A percentile compares a stretch with the other conserved stretches of the same genome.
These are phyloP conservation scores for Drosophila birchii DNA, from an alignment of 2,888 invertebrate genomes.

Conservation along the genomic window DNA sequence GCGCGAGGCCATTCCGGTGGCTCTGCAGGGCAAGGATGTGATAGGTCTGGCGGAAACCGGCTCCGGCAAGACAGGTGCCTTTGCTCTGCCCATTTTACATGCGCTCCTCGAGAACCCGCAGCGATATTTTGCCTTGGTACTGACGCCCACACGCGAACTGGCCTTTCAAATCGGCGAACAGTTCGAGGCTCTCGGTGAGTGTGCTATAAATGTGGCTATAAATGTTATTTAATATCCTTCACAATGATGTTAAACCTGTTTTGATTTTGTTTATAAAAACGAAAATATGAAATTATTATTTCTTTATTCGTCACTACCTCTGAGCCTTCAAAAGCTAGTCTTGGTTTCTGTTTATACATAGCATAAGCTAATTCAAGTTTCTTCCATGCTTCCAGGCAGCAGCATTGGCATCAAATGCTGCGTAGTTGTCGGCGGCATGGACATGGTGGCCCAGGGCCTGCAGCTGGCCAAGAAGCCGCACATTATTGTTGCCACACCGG, in stretches of 20 bases:
- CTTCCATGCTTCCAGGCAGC: conserved; percentile 86
- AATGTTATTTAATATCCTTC: neutral
- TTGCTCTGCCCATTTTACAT: conserved; percentile 98
- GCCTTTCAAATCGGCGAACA: conserved; percentile 99
- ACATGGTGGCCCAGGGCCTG: conserved; percentile 97
- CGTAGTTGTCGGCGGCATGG: conserved; percentile 99
- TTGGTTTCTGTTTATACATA: too few species aligned
- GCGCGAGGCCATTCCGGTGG: conserved; percentile 95
- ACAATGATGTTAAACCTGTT: conserved; percentile 76
- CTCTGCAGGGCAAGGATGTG: conserved; percentile 92
- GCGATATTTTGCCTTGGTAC: conserved; percentile 94
- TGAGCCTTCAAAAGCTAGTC: conserved; percentile 56
- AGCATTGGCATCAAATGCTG: conserved; percentile 97
- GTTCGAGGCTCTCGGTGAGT: conserved; percentile 96
- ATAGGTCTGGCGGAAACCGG: conserved; percentile 91
- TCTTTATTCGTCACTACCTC: conserved; percentile 84
- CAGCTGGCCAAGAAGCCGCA: conserved; percentile 98
- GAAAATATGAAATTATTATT: conserved; percentile 76
- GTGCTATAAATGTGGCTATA: neutral
- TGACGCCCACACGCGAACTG: conserved; percentile 98
- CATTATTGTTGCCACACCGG: conserved; percentile 98
- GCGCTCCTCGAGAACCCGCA: conserved; percentile 95
- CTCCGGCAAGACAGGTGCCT: conserved; percentile 96
- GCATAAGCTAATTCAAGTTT: neutral
- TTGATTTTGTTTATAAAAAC: conserved; percentile 70